These are phyloP conservation scores for Vulpes vulpes DNA, from an alignment of 2,113 vertebrate species.

Conservation along the genomic window DNA sequence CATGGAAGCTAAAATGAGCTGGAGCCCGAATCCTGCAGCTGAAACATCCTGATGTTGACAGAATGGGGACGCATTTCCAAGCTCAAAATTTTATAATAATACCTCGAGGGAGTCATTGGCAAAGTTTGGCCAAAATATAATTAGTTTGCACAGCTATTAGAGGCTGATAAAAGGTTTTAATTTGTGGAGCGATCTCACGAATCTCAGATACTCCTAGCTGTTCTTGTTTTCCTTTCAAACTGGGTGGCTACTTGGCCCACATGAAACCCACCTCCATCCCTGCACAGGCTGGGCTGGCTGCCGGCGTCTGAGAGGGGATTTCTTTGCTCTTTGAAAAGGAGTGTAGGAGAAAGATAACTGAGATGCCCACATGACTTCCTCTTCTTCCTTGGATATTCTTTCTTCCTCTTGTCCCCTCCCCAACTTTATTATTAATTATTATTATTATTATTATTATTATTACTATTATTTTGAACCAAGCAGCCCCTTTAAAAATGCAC, in stretches of 20 bases:
- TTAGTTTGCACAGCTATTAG: conserved; percentile 90
- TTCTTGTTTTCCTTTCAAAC: conserved; percentile 68
- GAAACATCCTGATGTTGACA: conserved; percentile 88
- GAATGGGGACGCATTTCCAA: conserved; percentile 89
- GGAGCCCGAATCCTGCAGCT: conserved; percentile 81
- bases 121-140: conserved; percentile 91
- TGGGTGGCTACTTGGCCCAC: not conserved
- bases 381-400: not conserved
- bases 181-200: conserved; percentile 84
- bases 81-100: conserved; percentile 89
- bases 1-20: conserved; percentile 76
- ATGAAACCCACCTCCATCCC: not conserved
- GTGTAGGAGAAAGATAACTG: conserved; percentile 15
- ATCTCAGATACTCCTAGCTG: conserved; percentile 80
- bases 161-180: conserved; percentile 90
- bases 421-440: too few relatives aligned
- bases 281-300: not conserved
- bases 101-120: conserved; percentile 87
- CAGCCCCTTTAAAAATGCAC: not conserved
- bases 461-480: not conserved
- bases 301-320: rapidly evolving
- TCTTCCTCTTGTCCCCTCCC: not conserved
- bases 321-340: not conserved
- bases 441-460: not conserved
- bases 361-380: not conserved